Evolutionary conservation across 2,113 vertebrate genomes (phyloP), one percentile per base, ranked within the genome.

Genomic region (Toxostoma redivivum): DNA sequence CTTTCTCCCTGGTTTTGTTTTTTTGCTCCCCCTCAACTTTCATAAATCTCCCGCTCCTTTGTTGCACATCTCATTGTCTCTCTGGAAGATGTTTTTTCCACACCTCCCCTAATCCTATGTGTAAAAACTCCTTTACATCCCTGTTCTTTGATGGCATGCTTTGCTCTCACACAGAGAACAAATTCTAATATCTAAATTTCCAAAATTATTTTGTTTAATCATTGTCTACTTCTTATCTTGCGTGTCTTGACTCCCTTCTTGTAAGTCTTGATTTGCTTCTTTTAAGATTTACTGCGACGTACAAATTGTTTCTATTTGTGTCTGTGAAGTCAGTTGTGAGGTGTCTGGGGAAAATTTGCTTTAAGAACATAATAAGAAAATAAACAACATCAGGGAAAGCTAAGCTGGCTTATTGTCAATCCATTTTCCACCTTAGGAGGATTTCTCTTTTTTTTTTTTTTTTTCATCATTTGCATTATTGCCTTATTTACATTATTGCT

Each of bases 301-400:
- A 94, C 91, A 94, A 92, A 95, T 81, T 76, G 56, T 79, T 92
- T 91, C 91, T 94, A 11, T 94, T 92, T 95, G 72, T 78, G 77
- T 79, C 65, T 85, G 20, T 86, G 76, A 88, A 92, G 79, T 62
- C 79, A 33, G 18, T 80, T 92, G 58, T 48, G 86, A 95, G 42
- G 48, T 23, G 81, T 64, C 94, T 91, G 47, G 78, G 88, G 93
- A 92, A 91, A 89, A 92, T 79, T 84, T 50, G 70, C 83, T 94
- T 95, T 94, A 95, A 85, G 95, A 95, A 89, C 70, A 33, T 81
- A 60, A 45, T 79, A 76, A 37, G 73, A 94, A 95, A 96, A 95
- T 89, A 92, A 97, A 94, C 73, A 88, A 54, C 72, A 76, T 38
- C 48, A 79, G 70, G 70, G 77, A 61, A 95, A 92, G 73, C 53